Percentiles rank a stretch among this genome's conserved stretches.
Conservation (phyloP, 2,888 invertebrate genomes). For the Branchipolynoe longqiensis region DNA sequence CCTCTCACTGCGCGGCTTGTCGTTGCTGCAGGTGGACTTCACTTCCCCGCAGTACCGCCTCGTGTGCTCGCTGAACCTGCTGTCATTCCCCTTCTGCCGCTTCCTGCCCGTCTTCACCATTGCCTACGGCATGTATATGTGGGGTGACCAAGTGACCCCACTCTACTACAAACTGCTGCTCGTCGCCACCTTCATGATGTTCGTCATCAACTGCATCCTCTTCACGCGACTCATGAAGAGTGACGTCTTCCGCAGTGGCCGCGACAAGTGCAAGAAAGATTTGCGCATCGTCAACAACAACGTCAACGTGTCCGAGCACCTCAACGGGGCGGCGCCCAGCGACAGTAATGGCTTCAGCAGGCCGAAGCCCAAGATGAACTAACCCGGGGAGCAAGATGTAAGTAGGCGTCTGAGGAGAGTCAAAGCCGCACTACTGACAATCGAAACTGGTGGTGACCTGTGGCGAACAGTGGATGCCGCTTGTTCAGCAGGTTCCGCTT, state of each 20-base stretch:
- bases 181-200: conserved; percentile 72
- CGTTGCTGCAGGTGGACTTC: conserved; percentile 67
- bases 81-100: conserved; percentile 78
- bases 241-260: conserved; percentile 72
- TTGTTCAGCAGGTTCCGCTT: too few species aligned
- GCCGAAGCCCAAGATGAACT: conserved; percentile 26
- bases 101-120: conserved; percentile 71
- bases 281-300: not conserved
- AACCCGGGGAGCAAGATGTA: too few species aligned
- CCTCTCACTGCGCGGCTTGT: too few species aligned
- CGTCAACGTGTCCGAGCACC: not conserved
- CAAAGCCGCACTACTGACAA: too few species aligned
- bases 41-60: conserved; percentile 73
- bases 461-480: too few species aligned
- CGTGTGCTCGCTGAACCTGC: conserved; percentile 74
- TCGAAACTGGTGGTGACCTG: too few species aligned
- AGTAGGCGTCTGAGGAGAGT: too few species aligned
- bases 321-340: conserved; percentile 20
- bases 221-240: conserved; percentile 79
- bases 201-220: conserved; percentile 76
- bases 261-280: not conserved
- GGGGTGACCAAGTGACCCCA: conserved; percentile 70
- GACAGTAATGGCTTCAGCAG: not conserved
- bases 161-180: conserved; percentile 71
- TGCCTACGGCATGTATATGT: conserved; percentile 72